phyloP scores from a whole-genome alignment of 2,888 invertebrate genomes.

The Drosophila mimica region DNA sequence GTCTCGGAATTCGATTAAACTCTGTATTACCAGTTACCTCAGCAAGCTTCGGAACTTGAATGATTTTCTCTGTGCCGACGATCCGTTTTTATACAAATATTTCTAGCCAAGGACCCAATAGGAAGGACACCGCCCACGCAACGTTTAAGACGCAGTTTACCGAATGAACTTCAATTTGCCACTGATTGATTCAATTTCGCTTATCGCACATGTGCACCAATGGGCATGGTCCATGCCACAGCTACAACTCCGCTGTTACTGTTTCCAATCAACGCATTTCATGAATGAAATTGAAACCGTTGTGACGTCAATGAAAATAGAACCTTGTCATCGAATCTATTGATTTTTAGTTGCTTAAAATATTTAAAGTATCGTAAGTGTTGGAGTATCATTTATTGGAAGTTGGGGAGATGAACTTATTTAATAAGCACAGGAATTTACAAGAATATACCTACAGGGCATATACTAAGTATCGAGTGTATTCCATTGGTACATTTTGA shows the following conservation, averaged over 20 bases:
- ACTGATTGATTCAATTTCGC: slow-evolving; percentile 77
- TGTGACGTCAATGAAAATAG: slow-evolving; percentile 42
- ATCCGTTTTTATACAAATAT: slow-evolving; percentile 37
- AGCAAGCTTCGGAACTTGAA: slow-evolving; percentile 49
- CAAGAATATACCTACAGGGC: not conserved
- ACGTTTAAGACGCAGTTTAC: slow-evolving; percentile 23
- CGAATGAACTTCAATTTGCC: slow-evolving; percentile 53
- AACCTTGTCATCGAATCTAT: not conserved
- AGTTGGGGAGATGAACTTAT: not conserved
- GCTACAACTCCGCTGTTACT: slow-evolving; percentile 23
- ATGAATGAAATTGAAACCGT: slow-evolving; percentile 66
- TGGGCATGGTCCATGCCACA: slow-evolving; percentile 48
- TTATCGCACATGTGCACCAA: slow-evolving; percentile 81
- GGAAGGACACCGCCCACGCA: slow-evolving; percentile 35
- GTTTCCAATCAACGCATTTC: slow-evolving; percentile 34
- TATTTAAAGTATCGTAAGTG: not conserved
- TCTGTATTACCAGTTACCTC: slow-evolving; percentile 21
- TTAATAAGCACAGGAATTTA: not conserved
- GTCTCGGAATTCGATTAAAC: not conserved
- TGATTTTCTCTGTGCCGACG: slow-evolving; percentile 23
- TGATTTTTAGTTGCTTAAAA: not conserved
- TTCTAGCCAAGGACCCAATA: not conserved
- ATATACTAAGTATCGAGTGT: not conserved
- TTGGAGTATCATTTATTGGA: not conserved
- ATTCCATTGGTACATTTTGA: not conserved